Evolutionary conservation across 1,140 invertebrate species (phyloP).

Genomic region (Ridgeia piscesae): DNA sequence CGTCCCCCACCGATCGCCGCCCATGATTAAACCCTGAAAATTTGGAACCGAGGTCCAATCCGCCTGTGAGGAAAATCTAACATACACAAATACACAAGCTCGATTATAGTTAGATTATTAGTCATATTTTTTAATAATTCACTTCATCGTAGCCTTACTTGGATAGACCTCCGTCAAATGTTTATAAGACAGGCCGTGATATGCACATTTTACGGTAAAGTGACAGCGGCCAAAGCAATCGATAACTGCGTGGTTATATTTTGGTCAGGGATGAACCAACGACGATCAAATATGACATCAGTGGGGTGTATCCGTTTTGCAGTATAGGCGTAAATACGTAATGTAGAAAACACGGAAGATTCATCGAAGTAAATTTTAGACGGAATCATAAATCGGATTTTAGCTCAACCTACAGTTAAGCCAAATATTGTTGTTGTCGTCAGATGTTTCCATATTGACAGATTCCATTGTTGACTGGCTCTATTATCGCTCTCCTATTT

Average conservation of each 20-base stretch:
- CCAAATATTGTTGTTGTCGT: neutral
- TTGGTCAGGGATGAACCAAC: neutral
- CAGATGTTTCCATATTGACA: neutral
- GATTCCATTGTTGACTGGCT: neutral
- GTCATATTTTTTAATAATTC: too few relatives aligned
- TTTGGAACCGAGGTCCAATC: too few relatives aligned
- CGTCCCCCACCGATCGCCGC: too few relatives aligned
- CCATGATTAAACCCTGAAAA: too few relatives aligned
- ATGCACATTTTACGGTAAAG: neutral
- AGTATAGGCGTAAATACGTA: neutral
- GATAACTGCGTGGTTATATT: neutral
- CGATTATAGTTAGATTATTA: too few relatives aligned
- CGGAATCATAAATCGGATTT: neutral
- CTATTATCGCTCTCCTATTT: neutral
- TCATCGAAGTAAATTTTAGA: neutral
- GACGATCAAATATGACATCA: neutral
- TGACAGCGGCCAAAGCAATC: neutral
- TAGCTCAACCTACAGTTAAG: neutral
- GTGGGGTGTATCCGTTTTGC: neutral
- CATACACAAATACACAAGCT: too few relatives aligned
- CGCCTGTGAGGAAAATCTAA: too few relatives aligned
- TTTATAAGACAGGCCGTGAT: neutral
- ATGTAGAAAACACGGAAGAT: neutral
- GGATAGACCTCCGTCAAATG: too few relatives aligned
- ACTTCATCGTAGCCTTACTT: too few relatives aligned